phyloP scores from a whole-genome alignment of 2,113 vertebrate species.

The Struthio camelus region DNA sequence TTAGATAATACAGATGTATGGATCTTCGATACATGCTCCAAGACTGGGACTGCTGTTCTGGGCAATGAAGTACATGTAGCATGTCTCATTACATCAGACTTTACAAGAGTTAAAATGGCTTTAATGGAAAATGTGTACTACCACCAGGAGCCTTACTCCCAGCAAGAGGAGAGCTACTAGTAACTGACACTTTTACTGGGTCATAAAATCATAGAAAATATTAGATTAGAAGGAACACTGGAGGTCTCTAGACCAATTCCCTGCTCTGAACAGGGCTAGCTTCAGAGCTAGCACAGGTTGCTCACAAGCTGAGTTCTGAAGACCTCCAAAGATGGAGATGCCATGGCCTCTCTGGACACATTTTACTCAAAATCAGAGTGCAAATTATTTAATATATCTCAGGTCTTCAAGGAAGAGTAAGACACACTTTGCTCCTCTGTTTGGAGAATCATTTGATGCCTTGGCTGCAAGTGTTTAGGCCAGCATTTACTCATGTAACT shows the following conservation, averaged over 20 bases:
- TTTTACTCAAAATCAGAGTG: neutral
- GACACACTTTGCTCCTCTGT: neutral
- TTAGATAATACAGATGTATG: neutral
- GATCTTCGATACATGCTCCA: neutral
- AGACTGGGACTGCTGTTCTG: neutral
- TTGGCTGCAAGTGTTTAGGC: neutral
- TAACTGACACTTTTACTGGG: neutral
- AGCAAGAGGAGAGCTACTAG: neutral
- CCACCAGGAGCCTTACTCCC: accelerated
- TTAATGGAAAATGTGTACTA: neutral
- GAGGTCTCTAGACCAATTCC: neutral
- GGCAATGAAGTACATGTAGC: neutral
- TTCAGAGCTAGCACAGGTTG: neutral
- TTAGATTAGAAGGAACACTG: neutral
- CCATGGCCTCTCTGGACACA: neutral
- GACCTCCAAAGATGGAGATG: neutral
- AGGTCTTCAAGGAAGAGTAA: neutral
- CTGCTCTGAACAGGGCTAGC: neutral
- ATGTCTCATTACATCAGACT: neutral
- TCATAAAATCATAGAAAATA: neutral
- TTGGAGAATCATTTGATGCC: neutral
- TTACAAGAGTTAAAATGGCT: neutral
- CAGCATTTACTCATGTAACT: neutral
- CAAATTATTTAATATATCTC: neutral
- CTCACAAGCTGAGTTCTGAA: neutral